A percentile compares a stretch with the other conserved stretches of the same genome.
Evolutionary conservation across 2,797 vertebrate species (phyloP).

Genomic region (Poecilia gillii): DNA sequence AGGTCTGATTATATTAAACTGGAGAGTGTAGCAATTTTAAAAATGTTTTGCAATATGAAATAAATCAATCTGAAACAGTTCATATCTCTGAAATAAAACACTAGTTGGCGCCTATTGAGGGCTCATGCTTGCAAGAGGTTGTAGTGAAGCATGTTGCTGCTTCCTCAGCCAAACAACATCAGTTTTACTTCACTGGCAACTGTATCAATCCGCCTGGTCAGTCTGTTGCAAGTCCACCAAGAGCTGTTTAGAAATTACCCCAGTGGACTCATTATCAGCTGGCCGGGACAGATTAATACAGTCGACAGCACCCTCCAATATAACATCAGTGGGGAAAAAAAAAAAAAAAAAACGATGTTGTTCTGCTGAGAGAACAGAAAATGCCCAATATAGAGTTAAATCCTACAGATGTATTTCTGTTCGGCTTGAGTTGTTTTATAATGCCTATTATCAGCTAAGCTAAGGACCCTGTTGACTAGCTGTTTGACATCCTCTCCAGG

Average conservation of each 20-base stretch:
- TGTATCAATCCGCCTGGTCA: conserved; percentile 2
- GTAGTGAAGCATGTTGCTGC: background rate
- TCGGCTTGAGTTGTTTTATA: background rate
- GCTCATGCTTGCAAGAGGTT: background rate
- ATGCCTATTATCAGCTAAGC: background rate
- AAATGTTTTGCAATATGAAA: background rate
- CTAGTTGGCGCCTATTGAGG: background rate
- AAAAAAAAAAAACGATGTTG: too few species aligned
- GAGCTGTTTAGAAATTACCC: background rate
- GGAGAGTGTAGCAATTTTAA: background rate
- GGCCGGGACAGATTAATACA: background rate
- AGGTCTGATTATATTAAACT: background rate
- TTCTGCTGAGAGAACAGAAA: background rate
- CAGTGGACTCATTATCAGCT: background rate
- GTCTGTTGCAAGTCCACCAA: background rate
- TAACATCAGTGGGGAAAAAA: background rate
- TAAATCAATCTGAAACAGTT: background rate
- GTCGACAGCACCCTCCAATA: background rate
- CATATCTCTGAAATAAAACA: background rate
- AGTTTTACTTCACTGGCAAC: background rate
- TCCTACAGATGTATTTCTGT: background rate
- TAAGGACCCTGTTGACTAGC: background rate
- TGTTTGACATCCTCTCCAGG: background rate
- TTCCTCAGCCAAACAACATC: background rate
- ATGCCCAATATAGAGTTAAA: background rate